Conservation (phyloP, 2,113 vertebrate genomes). For the Arvicanthis niloticus region DNA sequence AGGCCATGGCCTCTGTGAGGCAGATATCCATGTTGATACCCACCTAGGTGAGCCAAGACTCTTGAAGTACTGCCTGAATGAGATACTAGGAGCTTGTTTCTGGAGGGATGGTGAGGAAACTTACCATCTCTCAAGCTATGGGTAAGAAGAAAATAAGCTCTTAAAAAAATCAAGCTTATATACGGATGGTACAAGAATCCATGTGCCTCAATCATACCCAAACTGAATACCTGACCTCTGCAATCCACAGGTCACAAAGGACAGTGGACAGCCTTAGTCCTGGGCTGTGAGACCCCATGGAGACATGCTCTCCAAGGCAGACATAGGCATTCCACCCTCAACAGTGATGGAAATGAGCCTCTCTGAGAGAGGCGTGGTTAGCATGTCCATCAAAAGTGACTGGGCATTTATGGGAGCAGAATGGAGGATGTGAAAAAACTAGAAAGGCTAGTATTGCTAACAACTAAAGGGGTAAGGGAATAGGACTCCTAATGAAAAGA, state of each 20-base stretch:
- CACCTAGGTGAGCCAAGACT: not conserved
- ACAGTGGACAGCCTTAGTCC: not conserved
- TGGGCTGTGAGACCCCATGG: rapidly evolving
- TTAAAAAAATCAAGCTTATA: not conserved
- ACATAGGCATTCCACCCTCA: not conserved
- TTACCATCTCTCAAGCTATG: not conserved
- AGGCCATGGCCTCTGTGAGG: not conserved
- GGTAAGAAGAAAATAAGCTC: not conserved
- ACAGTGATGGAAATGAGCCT: not conserved
- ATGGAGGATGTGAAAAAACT: not conserved
- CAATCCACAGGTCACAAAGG: not conserved
- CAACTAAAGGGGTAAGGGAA: not conserved
- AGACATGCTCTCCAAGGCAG: not conserved
- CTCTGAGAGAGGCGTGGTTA: not conserved
- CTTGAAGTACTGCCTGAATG: not conserved
- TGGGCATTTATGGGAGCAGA: not conserved
- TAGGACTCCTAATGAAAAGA: not conserved
- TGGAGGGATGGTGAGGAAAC: not conserved
- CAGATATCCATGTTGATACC: not conserved
- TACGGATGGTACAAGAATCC: not conserved
- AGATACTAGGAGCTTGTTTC: not conserved
- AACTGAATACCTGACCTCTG: not conserved
- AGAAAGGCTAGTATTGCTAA: not conserved
- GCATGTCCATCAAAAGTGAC: not conserved
- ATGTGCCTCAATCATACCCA: not conserved